These are phyloP conservation scores for Aeoliscus strigatus DNA, from an alignment of 2,797 vertebrate genomes.

Conservation along the genomic window DNA sequence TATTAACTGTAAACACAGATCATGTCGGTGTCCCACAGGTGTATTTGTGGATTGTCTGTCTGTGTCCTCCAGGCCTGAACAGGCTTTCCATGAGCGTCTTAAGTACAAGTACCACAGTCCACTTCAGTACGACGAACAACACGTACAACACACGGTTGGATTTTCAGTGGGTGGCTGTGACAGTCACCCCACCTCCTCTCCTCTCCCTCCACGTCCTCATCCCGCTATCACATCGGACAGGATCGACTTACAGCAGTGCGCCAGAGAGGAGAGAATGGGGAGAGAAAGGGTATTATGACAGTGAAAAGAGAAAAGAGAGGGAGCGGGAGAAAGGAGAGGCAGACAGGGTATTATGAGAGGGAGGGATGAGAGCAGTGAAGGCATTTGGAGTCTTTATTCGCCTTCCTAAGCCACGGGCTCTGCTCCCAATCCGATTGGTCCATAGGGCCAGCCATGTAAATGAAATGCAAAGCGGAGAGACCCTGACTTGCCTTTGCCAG, in stretches of 20 bases:
- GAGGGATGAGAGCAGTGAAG: constrained; percentile 75
- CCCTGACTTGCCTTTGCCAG: constrained; percentile 67
- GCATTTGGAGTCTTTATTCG: constrained; percentile 76
- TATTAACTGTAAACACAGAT: too few species aligned
- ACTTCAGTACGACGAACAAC: not conserved
- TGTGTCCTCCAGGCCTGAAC: too few species aligned
- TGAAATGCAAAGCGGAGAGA: constrained; percentile 83
- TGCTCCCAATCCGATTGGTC: constrained; percentile 81
- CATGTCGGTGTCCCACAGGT: too few species aligned
- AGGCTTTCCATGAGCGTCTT: too few species aligned
- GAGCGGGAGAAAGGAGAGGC: constrained; percentile 68
- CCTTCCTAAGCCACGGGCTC: constrained; percentile 72
- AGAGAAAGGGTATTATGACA: constrained; percentile 74
- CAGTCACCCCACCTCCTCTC: not conserved
- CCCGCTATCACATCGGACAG: constrained; percentile 70
- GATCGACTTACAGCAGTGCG: constrained; percentile 66
- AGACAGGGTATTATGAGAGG: constrained; percentile 74
- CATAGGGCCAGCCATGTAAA: constrained; percentile 87
- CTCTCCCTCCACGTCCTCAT: constrained; percentile 35
- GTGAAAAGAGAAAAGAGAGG: constrained; percentile 61
- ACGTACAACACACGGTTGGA: constrained; percentile 13
- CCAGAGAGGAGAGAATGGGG: constrained; percentile 61
- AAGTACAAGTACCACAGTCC: too few species aligned
- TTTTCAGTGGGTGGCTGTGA: constrained; percentile 38
- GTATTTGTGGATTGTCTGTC: too few species aligned